Evolutionary conservation across 2,888 invertebrate species (phyloP).

Genomic region (Stenurella melanura): DNA sequence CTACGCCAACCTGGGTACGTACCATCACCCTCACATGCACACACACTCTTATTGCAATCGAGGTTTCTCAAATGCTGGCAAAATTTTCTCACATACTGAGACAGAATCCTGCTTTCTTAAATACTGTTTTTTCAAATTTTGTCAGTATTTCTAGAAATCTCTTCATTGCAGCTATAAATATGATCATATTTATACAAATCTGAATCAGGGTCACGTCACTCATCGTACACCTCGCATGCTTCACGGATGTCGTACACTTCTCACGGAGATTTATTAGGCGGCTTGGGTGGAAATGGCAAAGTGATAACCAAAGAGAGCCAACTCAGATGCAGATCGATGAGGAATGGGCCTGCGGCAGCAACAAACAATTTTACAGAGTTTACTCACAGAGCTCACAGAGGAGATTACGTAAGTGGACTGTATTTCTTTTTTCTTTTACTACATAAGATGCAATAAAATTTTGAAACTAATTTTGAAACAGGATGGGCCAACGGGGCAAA

Average conservation of each 20-base stretch:
- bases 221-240: slow-evolving; percentile 96
- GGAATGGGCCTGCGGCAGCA: slow-evolving; percentile 78
- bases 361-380: slow-evolving; percentile 78
- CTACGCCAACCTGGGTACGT: slow-evolving; percentile 86
- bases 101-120: no score
- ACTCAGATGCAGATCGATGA: slow-evolving; percentile 84
- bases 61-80: slow-evolving; percentile 32
- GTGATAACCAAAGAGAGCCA: slow-evolving; percentile 91
- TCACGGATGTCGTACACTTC: slow-evolving; percentile 95
- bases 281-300: slow-evolving; percentile 77
- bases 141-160: slow-evolving; percentile 19
- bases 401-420: slow-evolving; percentile 79
- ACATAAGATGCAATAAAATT: slow-evolving; percentile 44
- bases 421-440: slow-evolving; percentile 2
- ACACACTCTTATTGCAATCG: slow-evolving; percentile 37
- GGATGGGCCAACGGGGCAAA: slow-evolving; percentile 87
- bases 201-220: slow-evolving; percentile 86
- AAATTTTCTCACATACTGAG: slow-evolving; percentile 13
- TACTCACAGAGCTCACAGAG: slow-evolving; percentile 81
- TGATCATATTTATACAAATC: slow-evolving; percentile 51
- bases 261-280: slow-evolving; percentile 91
- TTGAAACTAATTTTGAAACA: slow-evolving; percentile 66
- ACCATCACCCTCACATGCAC: slow-evolving; percentile 37
- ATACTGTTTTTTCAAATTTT: slow-evolving; percentile 15
- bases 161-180: slow-evolving; percentile 21